Evolutionary conservation across 2,113 vertebrate species (phyloP).

Genomic region (Amazona vittata): DNA sequence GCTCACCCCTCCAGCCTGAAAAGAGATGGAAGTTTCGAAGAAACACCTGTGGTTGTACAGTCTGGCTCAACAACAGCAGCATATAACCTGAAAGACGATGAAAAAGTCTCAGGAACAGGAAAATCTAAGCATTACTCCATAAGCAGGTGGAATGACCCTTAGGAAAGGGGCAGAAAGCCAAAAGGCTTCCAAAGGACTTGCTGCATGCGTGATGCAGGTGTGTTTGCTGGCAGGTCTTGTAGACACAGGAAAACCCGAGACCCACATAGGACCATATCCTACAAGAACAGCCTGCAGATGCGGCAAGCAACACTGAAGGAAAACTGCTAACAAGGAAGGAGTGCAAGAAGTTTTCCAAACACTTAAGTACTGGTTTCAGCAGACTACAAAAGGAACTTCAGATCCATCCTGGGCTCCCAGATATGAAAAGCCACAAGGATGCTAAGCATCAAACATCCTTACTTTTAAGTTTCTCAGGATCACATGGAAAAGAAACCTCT

Average conservation of each 20-base stretch:
- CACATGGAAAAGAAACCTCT: background rate
- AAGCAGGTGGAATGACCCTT: background rate
- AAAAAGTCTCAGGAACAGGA: background rate
- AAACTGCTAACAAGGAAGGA: background rate
- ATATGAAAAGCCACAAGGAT: background rate
- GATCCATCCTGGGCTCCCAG: background rate
- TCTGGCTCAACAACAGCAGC: rapidly evolving
- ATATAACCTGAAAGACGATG: background rate
- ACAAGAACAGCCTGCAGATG: background rate
- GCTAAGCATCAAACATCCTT: background rate
- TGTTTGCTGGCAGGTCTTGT: background rate
- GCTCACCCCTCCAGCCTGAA: background rate
- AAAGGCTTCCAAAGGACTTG: background rate
- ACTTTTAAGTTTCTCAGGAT: background rate
- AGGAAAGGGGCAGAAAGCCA: background rate
- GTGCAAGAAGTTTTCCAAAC: background rate
- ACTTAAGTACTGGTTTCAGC: background rate
- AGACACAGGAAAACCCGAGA: background rate
- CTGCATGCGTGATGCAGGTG: background rate
- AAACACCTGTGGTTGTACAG: background rate
- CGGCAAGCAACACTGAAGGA: background rate
- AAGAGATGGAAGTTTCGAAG: background rate
- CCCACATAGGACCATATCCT: background rate
- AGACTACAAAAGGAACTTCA: background rate
- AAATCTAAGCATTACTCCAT: background rate